Evolutionary conservation across 1,140 invertebrate genomes (phyloP), one percentile per base, ranked within the genome.

Genomic region (Cherax destructor): DNA sequence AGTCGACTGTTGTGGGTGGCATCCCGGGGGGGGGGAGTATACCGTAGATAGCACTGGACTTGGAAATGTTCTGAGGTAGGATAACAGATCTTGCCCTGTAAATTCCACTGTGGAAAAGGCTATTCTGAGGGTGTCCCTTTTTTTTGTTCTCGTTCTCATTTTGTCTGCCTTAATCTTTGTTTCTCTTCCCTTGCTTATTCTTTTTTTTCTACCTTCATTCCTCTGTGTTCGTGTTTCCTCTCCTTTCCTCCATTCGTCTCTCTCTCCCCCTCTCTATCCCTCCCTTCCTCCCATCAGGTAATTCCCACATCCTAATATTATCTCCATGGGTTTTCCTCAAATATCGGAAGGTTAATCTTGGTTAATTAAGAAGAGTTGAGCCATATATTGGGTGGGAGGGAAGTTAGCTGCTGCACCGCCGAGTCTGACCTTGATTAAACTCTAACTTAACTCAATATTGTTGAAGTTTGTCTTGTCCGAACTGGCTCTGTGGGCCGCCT

Each of bases 301-400:
- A n/a, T 5, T 80, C 18, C 49, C 56, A n/a, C 78, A 11, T 49
- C 30, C 47, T 24, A 52, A n/a, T 21, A 80, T 50, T 11, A 80
- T 52, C 56, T 77, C n/a, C 49, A 11, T 74, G 69, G n/a, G 24
- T 9, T 24, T 74, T 10, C 69, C 69, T 74, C 69, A 74, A 74
- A 74, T 30, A 74, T 24, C n/a, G 21, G n/a, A 6, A 74, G 21
- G 69, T 74, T 74, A 74, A 24, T 74, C 69, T 74, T 74, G 69
- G 69, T 5, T 74, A 30, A 74, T 74, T 74, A 74, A 74, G 69
- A 74, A 74, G 69, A 74, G 69, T 74, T 74, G n/a, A 74, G 69
- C 7, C n/a, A 30, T 30, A 74, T 74, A 74, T 74, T 74, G 69
- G 61, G 21, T 30, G 21, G 69, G 21, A 24, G 21, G 69, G 69